Evolutionary conservation across 1,140 invertebrate species (phyloP).

Genomic region (Chlorops oryzae): DNA sequence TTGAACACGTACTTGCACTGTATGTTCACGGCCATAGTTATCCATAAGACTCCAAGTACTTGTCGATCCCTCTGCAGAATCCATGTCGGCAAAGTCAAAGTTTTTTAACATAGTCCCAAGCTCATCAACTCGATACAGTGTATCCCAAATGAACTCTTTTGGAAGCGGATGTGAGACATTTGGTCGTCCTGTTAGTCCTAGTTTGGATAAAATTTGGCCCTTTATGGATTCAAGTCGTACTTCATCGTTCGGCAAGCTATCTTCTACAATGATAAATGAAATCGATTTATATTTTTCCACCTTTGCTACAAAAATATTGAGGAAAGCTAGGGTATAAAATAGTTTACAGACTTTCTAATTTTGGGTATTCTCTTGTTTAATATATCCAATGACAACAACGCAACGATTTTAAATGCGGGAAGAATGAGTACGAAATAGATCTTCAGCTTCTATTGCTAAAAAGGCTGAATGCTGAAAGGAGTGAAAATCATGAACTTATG

Average conservation of each 20-base stretch:
- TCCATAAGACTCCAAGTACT: too few relatives aligned
- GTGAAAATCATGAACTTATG: too few relatives aligned
- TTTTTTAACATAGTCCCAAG: too few relatives aligned
- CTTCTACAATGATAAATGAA: background rate
- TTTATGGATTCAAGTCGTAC: conserved; percentile 69
- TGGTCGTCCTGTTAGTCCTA: conserved; percentile 62
- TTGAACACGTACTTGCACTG: too few relatives aligned
- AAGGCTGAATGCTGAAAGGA: too few relatives aligned
- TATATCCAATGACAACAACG: conserved; percentile 29
- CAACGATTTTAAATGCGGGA: too few relatives aligned
- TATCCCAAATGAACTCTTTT: conserved; percentile 62
- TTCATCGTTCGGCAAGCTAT: conserved; percentile 48
- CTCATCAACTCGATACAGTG: conserved; percentile 57
- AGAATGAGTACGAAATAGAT: too few relatives aligned
- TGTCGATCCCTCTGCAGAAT: too few relatives aligned
- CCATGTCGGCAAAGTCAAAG: conserved; percentile 10
- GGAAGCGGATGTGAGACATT: conserved; percentile 64
- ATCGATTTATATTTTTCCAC: conserved; percentile 8
- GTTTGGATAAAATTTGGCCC: conserved; percentile 66
- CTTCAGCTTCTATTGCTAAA: too few relatives aligned
- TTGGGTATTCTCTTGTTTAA: conserved; percentile 24
- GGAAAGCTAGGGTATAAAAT: conserved; percentile 18
- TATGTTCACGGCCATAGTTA: too few relatives aligned
- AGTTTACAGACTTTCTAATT: conserved; percentile 19
- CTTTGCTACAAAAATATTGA: too few relatives aligned